Conservation (phyloP, 2,888 invertebrate genomes). For the Agrochola litura region DNA sequence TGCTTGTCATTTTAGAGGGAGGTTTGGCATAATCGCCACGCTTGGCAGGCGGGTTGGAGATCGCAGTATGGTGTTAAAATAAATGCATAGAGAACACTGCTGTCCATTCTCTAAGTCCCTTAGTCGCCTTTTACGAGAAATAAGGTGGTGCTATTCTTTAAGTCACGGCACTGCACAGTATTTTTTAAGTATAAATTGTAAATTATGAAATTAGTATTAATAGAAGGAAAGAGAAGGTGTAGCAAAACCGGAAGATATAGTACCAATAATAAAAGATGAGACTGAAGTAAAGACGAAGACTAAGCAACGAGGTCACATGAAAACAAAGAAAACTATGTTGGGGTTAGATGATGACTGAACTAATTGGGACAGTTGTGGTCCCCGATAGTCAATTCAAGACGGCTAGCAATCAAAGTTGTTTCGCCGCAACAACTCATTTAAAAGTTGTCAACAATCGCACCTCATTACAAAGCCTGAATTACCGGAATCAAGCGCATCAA, state of each 20-base stretch:
- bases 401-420: background rate
- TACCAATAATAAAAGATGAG: background rate
- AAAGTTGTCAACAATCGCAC: background rate
- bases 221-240: background rate
- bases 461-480: conserved; percentile 14
- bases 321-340: background rate
- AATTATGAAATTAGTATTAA: background rate
- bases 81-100: no score
- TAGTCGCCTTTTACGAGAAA: no score
- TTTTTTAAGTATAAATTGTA: background rate
- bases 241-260: background rate
- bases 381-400: background rate
- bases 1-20: no score
- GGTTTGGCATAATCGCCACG: no score
- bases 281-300: background rate
- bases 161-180: no score
- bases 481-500: conserved; percentile 30
- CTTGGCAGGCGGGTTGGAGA: no score
- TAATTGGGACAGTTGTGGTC: background rate
- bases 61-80: no score
- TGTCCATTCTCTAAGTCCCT: background rate
- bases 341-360: background rate
- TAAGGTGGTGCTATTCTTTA: no score
- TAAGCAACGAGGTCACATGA: background rate
- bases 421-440: background rate